A percentile compares a stretch with the other conserved stretches of the same genome.
These are phyloP conservation scores for Epizoanthus scotinus DNA, from an alignment of 92 coral and sea anemone species.

Conservation along the genomic window DNA sequence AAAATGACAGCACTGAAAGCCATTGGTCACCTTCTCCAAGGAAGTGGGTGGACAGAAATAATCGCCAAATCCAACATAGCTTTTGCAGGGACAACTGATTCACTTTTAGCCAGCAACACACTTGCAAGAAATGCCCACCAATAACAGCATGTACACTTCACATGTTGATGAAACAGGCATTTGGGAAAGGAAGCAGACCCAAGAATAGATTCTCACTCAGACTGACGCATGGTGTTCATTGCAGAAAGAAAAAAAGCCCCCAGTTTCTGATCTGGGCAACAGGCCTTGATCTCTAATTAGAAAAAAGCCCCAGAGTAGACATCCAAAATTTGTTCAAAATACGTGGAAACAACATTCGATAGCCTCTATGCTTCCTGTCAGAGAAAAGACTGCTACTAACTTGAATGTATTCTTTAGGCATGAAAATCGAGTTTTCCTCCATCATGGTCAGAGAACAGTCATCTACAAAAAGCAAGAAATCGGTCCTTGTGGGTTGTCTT, in stretches of 20 bases:
- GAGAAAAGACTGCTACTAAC: constrained; percentile 3
- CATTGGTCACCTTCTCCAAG: neutral
- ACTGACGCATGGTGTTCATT: neutral
- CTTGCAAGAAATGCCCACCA: neutral
- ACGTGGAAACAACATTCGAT: neutral
- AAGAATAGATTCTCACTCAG: neutral
- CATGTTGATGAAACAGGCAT: neutral
- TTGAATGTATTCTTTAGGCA: constrained; percentile 1
- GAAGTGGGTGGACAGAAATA: neutral
- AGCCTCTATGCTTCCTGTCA: constrained; percentile 1
- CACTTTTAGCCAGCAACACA: neutral
- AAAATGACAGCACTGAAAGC: neutral
- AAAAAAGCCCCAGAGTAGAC: neutral
- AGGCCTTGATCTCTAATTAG: too few relatives aligned
- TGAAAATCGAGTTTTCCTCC: constrained; percentile 12
- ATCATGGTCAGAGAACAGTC: neutral
- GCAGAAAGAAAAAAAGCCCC: neutral
- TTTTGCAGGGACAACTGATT: neutral
- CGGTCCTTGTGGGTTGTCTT: too few relatives aligned
- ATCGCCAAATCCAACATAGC: neutral
- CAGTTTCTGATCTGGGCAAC: neutral
- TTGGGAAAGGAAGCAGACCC: neutral
- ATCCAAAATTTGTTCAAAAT: constrained; percentile 3
- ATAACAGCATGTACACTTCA: neutral
- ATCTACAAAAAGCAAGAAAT: too few relatives aligned